These are phyloP conservation scores for Acanthopagrus latus DNA, from an alignment of 2,797 vertebrate genomes.

Conservation along the genomic window DNA sequence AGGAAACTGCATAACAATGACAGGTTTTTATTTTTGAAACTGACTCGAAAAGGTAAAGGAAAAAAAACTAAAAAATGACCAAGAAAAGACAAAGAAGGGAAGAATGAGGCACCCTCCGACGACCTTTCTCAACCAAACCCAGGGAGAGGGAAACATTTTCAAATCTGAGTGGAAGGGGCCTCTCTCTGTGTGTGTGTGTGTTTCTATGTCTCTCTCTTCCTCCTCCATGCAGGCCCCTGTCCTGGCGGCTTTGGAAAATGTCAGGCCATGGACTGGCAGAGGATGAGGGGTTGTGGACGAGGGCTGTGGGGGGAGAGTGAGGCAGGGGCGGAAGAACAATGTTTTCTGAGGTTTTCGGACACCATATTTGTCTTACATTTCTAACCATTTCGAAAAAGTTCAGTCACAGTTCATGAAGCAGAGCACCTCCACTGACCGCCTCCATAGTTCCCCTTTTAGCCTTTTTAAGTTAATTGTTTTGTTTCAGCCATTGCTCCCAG, in stretches of 20 bases:
- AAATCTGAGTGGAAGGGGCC: conserved; percentile 59
- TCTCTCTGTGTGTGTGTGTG: conserved; percentile 38
- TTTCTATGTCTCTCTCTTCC: conserved; percentile 37
- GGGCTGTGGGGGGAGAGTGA: not conserved
- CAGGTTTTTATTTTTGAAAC: not conserved
- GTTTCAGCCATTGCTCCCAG: not conserved
- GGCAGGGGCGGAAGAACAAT: conserved; percentile 62
- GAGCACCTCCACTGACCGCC: conserved; percentile 72
- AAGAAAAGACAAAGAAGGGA: conserved; percentile 3
- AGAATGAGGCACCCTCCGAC: conserved; percentile 42
- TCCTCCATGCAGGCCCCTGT: conserved; percentile 64
- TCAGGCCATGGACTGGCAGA: conserved; percentile 75
- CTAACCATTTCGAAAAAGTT: conserved; percentile 78
- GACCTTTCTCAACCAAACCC: conserved; percentile 59
- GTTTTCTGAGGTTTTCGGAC: conserved; percentile 74
- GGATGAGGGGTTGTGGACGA: conserved; percentile 73
- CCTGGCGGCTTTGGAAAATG: conserved; percentile 72
- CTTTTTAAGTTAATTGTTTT: not conserved
- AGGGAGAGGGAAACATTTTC: conserved; percentile 36
- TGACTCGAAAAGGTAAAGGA: not conserved
- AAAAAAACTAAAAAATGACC: not conserved
- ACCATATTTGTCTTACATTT: conserved; percentile 78
- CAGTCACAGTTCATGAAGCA: conserved; percentile 81
- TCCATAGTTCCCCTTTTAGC: not conserved
- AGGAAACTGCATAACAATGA: not conserved